Percentiles rank a stretch among this genome's conserved stretches.
These are phyloP conservation scores for Diphyllodes magnificus DNA, from an alignment of 2,113 vertebrate species.

Conservation along the genomic window DNA sequence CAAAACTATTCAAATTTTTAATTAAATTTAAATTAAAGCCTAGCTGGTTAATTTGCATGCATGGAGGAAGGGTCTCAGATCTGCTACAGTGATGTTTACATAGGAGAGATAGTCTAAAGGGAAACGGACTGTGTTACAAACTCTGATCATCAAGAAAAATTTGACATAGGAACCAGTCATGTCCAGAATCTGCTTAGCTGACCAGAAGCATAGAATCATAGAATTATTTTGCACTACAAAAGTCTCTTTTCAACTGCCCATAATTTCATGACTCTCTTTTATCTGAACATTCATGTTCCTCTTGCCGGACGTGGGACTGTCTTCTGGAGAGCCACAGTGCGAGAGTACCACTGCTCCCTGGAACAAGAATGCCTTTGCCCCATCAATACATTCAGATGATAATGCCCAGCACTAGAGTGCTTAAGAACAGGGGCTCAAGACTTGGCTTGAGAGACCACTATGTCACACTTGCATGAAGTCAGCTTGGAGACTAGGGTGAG, in stretches of 20 bases:
- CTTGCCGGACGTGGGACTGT: not conserved
- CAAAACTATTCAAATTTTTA: not conserved
- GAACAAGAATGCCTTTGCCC: not conserved
- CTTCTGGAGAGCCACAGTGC: not conserved
- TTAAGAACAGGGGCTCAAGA: not conserved
- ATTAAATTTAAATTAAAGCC: not conserved
- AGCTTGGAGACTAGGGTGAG: not conserved
- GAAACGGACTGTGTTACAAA: not conserved
- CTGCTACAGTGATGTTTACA: not conserved
- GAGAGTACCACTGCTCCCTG: not conserved
- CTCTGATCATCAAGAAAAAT: not conserved
- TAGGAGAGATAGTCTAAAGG: not conserved
- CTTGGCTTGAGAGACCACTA: not conserved
- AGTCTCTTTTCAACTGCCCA: not conserved
- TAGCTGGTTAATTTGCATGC: not conserved
- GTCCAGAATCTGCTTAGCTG: not conserved
- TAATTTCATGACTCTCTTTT: not conserved
- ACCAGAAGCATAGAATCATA: not conserved
- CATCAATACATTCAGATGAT: not conserved
- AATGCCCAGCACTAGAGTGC: not conserved
- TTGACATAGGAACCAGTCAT: not conserved
- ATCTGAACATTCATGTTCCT: not conserved
- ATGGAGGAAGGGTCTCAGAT: not conserved
- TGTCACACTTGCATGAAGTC: not conserved
- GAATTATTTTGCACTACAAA: not conserved